phyloP scores from a whole-genome alignment of 2,888 invertebrate species.

The Steinernema carpocapsae region DNA sequence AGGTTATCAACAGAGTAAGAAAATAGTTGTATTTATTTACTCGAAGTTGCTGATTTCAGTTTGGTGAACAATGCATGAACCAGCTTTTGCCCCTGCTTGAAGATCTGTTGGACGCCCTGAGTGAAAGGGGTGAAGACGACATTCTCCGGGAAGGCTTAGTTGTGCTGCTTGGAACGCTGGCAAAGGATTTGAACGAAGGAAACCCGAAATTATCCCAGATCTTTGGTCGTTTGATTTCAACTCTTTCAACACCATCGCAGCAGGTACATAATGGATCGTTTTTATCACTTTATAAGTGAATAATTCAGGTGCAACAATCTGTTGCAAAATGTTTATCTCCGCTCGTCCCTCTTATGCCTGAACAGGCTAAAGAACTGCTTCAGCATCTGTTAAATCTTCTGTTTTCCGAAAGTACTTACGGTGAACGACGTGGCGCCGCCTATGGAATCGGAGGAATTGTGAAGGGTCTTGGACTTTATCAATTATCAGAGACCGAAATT shows the following conservation, averaged over 20 bases:
- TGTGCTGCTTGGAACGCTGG: conserved; percentile 93
- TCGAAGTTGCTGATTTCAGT: not conserved
- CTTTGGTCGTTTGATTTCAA: conserved; percentile 84
- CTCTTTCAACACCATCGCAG: conserved; percentile 93
- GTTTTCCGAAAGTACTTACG: conserved; percentile 88
- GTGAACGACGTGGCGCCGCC: conserved; percentile 91
- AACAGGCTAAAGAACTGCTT: conserved; percentile 86
- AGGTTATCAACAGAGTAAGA: conserved; percentile 77
- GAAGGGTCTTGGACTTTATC: conserved; percentile 93
- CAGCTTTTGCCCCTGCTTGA: conserved; percentile 70
- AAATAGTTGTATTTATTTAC: not conserved
- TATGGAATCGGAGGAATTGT: conserved; percentile 82
- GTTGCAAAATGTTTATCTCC: conserved; percentile 94
- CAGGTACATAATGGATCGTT: conserved; percentile 74
- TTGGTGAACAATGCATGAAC: conserved; percentile 76
- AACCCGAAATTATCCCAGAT: conserved; percentile 79
- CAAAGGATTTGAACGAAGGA: conserved; percentile 87
- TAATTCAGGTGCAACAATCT: conserved; percentile 85
- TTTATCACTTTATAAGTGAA: conserved; percentile 15
- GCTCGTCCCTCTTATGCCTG: conserved; percentile 87
- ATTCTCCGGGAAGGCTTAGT: conserved; percentile 91
- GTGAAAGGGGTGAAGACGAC: conserved; percentile 75
- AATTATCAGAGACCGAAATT: conserved; percentile 92
- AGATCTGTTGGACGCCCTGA: not conserved
- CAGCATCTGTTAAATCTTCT: conserved; percentile 85